Conservation (phyloP, 2,113 vertebrate genomes). For the Casuarius casuarius region DNA sequence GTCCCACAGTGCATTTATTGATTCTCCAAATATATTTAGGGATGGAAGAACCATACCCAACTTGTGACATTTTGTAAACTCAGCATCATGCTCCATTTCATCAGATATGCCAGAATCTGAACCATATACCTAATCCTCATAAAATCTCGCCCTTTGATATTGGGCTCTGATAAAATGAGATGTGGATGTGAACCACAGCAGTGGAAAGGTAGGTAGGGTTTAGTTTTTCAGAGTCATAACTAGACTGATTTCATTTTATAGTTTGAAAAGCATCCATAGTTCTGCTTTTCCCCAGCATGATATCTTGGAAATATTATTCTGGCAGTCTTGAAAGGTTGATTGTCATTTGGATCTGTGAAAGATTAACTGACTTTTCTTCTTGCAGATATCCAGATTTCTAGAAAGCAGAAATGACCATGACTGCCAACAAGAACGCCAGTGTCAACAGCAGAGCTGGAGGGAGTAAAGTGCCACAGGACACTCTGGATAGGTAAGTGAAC, state of each 20-base stretch:
- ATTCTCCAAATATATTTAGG: rapidly evolving
- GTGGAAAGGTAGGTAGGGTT: not conserved
- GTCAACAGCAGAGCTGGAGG: slow-evolving; percentile 86
- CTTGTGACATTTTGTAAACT: not conserved
- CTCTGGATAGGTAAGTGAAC: slow-evolving; percentile 88
- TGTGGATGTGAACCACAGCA: not conserved
- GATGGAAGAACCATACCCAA: not conserved
- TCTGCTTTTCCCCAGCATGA: not conserved
- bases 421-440: slow-evolving; percentile 96
- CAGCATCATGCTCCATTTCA: not conserved
- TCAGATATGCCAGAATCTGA: not conserved
- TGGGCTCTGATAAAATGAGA: not conserved
- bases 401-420: slow-evolving; percentile 91
- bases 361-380: slow-evolving; percentile 61
- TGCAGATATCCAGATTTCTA: slow-evolving; percentile 82
- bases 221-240: not conserved
- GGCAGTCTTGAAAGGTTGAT: not conserved
- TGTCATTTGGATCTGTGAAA: slow-evolving; percentile 1
- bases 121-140: not conserved
- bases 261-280: not conserved
- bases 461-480: slow-evolving; percentile 88
- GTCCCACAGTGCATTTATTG: not conserved
- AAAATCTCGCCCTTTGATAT: not conserved
- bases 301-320: not conserved
- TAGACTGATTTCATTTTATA: not conserved